Evolutionary conservation across 2,113 vertebrate species (phyloP).

Genomic region (Actinemys pallida): DNA sequence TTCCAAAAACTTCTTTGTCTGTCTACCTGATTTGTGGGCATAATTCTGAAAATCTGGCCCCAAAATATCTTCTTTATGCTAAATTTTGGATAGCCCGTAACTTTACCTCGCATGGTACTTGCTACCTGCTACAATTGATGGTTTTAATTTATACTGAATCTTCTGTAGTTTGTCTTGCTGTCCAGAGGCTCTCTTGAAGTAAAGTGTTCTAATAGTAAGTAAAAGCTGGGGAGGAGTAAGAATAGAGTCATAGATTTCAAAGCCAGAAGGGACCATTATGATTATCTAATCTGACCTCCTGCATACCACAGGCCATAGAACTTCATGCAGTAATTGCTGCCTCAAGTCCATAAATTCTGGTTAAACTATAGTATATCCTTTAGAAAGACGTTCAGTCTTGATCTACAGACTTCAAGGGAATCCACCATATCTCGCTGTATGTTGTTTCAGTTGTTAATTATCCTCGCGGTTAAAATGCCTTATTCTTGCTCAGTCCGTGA

Average conservation of each 20-base stretch:
- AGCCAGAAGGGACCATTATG: not conserved
- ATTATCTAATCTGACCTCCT: not conserved
- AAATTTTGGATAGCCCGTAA: not conserved
- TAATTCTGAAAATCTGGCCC: not conserved
- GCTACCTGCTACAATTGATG: not conserved
- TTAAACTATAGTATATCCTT: not conserved
- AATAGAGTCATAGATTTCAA: not conserved
- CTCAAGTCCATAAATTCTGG: not conserved
- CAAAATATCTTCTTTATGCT: not conserved
- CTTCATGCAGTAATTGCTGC: not conserved
- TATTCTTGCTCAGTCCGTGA: not conserved
- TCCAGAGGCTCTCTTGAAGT: not conserved
- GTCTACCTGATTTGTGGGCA: not conserved
- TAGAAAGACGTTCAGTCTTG: not conserved
- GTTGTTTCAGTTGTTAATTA: not conserved
- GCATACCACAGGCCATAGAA: not conserved
- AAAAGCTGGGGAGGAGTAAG: not conserved
- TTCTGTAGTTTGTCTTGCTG: not conserved
- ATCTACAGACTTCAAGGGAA: not conserved
- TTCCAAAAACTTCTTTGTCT: accelerated
- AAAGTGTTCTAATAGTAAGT: not conserved
- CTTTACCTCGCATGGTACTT: accelerated
- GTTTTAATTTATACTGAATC: not conserved
- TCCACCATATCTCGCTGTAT: not conserved
- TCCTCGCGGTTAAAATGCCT: not conserved